These are phyloP conservation scores for Zaprionus davidi DNA, from an alignment of 1,140 invertebrate genomes.

Conservation along the genomic window DNA sequence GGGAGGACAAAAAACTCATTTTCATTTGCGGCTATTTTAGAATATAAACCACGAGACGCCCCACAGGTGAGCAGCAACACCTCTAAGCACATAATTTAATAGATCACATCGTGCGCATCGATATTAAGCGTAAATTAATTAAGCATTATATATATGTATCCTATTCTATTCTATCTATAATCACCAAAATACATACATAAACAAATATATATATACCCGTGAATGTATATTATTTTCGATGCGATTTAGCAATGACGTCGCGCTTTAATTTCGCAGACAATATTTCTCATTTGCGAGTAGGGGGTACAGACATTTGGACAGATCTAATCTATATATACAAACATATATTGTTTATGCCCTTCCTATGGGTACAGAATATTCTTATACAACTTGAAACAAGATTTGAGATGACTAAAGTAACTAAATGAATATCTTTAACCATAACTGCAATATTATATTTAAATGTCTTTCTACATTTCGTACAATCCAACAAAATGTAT, in stretches of 20 bases:
- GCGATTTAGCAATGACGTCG: conserved; percentile 41
- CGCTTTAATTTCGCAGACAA: conserved; percentile 49
- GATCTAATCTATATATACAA: conserved; percentile 17
- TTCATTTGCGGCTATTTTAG: conserved; percentile 46
- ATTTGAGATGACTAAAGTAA: not conserved
- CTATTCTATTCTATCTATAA: conserved; percentile 12
- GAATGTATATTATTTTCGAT: conserved; percentile 3
- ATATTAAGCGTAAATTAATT: conserved; percentile 70
- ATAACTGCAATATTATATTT: no score
- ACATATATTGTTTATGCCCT: conserved; percentile 21
- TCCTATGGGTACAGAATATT: not conserved
- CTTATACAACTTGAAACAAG: not conserved
- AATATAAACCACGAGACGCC: conserved; percentile 32
- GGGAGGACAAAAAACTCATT: not conserved
- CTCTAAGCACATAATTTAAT: conserved; percentile 57
- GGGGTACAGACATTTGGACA: not conserved
- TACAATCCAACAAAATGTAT: not conserved
- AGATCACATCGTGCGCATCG: conserved; percentile 56
- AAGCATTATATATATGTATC: conserved; percentile 33
- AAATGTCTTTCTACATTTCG: no score
- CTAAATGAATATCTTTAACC: no score
- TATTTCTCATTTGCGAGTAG: conserved; percentile 18
- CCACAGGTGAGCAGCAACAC: conserved; percentile 48
- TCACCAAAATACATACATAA: conserved; percentile 14
- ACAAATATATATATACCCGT: conserved; percentile 3